Conservation (phyloP, 2,113 vertebrate genomes). For the Gadus macrocephalus region DNA sequence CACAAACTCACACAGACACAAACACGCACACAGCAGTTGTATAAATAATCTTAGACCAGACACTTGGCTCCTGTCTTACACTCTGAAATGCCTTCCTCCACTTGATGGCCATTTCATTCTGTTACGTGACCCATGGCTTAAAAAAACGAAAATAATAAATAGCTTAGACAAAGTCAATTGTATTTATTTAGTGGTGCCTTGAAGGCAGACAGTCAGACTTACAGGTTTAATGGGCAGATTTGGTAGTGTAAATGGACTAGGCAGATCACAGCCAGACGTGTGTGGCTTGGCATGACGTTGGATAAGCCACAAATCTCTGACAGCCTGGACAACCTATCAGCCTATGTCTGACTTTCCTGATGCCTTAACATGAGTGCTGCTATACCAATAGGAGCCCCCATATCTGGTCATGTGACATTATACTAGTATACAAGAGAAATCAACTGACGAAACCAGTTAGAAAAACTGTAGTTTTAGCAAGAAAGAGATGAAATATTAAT, state of each 20-base stretch:
- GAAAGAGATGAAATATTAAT: too few species aligned
- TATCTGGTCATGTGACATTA: background rate
- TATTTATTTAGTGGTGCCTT: background rate
- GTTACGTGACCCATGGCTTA: too few species aligned
- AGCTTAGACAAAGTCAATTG: too few species aligned
- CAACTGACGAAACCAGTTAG: too few species aligned
- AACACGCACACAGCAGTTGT: too few species aligned
- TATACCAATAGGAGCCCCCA: background rate
- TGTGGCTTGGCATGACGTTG: conserved; percentile 50
- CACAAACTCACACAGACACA: too few species aligned
- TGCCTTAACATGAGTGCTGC: conserved; percentile 24
- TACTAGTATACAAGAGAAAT: background rate
- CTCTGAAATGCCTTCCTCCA: too few species aligned
- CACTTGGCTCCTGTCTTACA: too few species aligned
- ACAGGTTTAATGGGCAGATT: conserved; percentile 37
- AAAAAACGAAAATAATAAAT: too few species aligned
- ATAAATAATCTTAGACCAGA: too few species aligned
- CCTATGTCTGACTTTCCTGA: conserved; percentile 14
- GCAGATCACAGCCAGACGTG: conserved; percentile 46
- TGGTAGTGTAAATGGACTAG: conserved; percentile 59
- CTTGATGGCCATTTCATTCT: too few species aligned
- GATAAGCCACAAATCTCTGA: conserved; percentile 57
- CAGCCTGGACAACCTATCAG: conserved; percentile 33
- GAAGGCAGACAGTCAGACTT: background rate
- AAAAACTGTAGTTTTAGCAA: too few species aligned